Conservation (phyloP, 2,113 vertebrate species). For the Copsychus sechellarum region DNA sequence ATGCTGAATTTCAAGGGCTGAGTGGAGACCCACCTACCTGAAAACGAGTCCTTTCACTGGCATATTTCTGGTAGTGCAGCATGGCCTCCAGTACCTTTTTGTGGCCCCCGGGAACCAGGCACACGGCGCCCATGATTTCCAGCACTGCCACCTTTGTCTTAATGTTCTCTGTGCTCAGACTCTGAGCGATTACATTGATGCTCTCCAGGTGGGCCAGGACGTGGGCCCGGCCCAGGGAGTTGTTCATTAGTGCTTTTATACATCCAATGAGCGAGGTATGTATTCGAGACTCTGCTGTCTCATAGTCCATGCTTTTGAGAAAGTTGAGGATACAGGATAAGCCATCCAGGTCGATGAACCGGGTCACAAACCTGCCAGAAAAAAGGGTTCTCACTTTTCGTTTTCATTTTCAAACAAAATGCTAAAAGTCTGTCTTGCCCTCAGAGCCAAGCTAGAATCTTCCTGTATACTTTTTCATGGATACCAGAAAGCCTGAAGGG, state of each 20-base stretch:
- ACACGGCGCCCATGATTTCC: constrained; percentile 99
- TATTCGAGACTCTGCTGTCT: constrained; percentile 96
- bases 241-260: constrained; percentile 99
- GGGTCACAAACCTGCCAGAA: constrained; percentile 90
- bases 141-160: constrained; percentile 98
- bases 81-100: constrained; percentile 96
- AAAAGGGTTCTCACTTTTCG: background rate
- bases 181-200: constrained; percentile 98
- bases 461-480: background rate
- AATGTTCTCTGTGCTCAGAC: constrained; percentile 95
- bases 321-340: constrained; percentile 97
- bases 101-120: constrained; percentile 96
- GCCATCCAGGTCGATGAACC: constrained; percentile 97
- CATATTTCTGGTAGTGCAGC: constrained; percentile 96
- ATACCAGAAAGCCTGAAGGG: background rate
- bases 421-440: background rate
- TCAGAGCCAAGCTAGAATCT: background rate
- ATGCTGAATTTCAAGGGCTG: background rate
- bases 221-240: constrained; percentile 95
- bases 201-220: constrained; percentile 95
- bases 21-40: constrained; percentile 79
- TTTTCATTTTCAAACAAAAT: background rate
- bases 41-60: constrained; percentile 94
- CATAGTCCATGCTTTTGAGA: constrained; percentile 98
- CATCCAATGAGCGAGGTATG: constrained; percentile 99